Percentiles rank a stretch among this genome's conserved stretches.
phyloP scores from a whole-genome alignment of 2,888 invertebrate genomes.

The Lamproptera curius region DNA sequence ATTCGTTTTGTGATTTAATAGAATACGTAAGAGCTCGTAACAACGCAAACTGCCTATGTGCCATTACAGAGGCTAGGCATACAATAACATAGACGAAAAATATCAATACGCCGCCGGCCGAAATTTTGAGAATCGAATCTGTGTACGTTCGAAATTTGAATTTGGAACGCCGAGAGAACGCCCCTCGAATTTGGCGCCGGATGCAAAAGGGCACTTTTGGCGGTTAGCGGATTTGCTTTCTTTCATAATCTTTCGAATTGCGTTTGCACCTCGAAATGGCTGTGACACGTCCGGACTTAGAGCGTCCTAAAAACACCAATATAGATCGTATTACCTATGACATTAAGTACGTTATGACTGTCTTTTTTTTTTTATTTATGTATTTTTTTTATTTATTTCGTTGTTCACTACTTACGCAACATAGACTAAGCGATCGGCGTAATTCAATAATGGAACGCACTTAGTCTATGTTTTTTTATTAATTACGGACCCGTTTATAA shows the following conservation, averaged over 20 bases:
- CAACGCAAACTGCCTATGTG: slow-evolving; percentile 68
- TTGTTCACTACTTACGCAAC: slow-evolving; percentile 64
- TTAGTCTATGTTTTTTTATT: slow-evolving; percentile 46
- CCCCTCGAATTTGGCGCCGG: neutral
- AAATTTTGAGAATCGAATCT: slow-evolving; percentile 20
- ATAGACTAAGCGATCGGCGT: slow-evolving; percentile 40
- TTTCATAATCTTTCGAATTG: slow-evolving; percentile 17
- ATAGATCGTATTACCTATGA: slow-evolving; percentile 63
- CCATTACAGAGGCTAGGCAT: slow-evolving; percentile 61
- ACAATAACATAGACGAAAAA: slow-evolving; percentile 50
- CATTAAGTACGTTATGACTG: slow-evolving; percentile 56
- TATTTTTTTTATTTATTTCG: slow-evolving; percentile 65
- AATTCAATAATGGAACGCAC: slow-evolving; percentile 22
- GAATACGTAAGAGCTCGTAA: slow-evolving; percentile 20
- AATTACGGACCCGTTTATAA: slow-evolving; percentile 51
- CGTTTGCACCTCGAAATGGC: slow-evolving; percentile 50
- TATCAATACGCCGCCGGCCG: slow-evolving; percentile 58
- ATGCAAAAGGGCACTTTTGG: neutral
- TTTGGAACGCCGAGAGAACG: neutral
- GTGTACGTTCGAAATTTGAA: neutral
- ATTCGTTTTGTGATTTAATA: neutral
- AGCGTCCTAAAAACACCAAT: slow-evolving; percentile 54
- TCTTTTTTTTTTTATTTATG: slow-evolving; percentile 69
- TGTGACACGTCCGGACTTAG: slow-evolving; percentile 49
- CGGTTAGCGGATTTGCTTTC: slow-evolving; percentile 3